Evolutionary conservation across 1,140 invertebrate genomes (phyloP).

Genomic region (Trichomalopsis sarcophagae): DNA sequence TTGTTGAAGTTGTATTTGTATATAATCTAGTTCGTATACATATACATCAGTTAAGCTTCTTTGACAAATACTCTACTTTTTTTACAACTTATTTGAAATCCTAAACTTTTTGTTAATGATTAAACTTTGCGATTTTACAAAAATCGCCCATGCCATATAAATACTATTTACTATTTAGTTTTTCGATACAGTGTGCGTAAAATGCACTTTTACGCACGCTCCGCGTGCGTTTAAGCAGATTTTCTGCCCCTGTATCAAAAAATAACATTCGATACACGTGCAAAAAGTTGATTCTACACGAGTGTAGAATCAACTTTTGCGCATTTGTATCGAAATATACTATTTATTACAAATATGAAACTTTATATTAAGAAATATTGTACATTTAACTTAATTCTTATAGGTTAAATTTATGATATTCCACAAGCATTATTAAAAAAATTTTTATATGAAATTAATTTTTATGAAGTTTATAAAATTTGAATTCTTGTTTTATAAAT

Average conservation of each 20-base stretch:
- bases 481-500: neutral
- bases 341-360: neutral
- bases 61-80: constrained; percentile 18
- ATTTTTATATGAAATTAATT: neutral
- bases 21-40: constrained; percentile 31
- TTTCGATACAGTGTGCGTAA: too few species aligned
- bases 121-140: neutral
- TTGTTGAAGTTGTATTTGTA: constrained; percentile 31
- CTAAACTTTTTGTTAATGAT: neutral
- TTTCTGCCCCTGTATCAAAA: too few species aligned
- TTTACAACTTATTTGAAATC: constrained; percentile 3
- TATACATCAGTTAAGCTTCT: constrained; percentile 7
- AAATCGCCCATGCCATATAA: neutral
- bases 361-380: neutral
- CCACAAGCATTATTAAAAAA: neutral
- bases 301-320: too few species aligned
- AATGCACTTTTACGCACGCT: too few species aligned
- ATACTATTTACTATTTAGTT: neutral
- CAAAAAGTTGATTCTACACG: too few species aligned
- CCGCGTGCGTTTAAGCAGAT: too few species aligned
- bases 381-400: neutral
- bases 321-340: too few species aligned
- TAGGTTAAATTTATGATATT: neutral
- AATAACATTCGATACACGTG: too few species aligned
- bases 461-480: neutral